Base-by-base conservation (phyloP, 2,113 vertebrate genomes). In the Motacilla alba region DNA sequence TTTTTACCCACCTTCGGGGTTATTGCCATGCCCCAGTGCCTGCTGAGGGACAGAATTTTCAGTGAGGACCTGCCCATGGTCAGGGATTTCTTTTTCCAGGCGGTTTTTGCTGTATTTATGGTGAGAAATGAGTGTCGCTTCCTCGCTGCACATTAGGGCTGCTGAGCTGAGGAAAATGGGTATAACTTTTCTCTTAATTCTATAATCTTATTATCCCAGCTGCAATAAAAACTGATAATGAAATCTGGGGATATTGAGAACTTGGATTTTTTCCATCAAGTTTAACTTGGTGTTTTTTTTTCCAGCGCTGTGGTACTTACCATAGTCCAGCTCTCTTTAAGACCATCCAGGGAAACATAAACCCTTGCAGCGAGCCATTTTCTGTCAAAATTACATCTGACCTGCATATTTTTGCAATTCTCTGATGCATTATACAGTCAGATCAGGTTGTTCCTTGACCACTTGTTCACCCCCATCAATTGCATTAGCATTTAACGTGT, bases 381-480 rank as follows among this genome's bases (percentile, higher is more conserved):
- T 96, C 97, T 95, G 95, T 97, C 96, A 97, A 96, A 98, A 97
- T 97, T 97, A 91, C 86, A 96, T 92, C 47, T 74, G 94, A 90
- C 87, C 95, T 97, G 97, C 92, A 96, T 97, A 97, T 97, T 97
- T 97, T 94, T 97, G 96, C 96, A 95, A 97, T 96, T 96, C 84
- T 94, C 93, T 63, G 87, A 91, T 50, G 83, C 94, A 98, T 98
- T 97, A 97, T 81, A 37, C 53, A 98, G 97, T 97, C 98, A 95
- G 92, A 95, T 97, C 97, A 97, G 93, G 96, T 84, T 86, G 86
- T 94, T 94, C 97, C 89, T 95, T 98, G 98, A 96, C 97, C 98
- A 98, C 82, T 97, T 96, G 93, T 84, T 98, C 98, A 98, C 97
- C 97, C 90, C 96, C 96, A 97, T 98, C 97, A 96, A 96, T 97